Base-by-base conservation (phyloP, 2,888 invertebrate genomes). In the Biston stratarius region DNA sequence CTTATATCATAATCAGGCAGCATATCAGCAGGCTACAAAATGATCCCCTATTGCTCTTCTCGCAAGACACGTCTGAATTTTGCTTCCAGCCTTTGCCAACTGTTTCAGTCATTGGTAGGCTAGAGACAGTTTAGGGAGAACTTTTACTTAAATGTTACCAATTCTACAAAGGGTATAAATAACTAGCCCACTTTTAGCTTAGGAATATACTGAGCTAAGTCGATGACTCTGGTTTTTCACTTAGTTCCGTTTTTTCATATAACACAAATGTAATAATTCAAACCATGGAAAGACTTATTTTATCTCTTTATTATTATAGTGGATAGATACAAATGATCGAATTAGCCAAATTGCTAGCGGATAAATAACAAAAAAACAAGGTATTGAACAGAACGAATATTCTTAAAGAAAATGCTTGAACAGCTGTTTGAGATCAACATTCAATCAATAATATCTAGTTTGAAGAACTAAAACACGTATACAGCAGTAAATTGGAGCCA, bases 341-440 rank as follows among this genome's bases (percentile, higher is more conserved):
- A 55, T 61, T 58, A 24, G 12, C 24, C 15, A 48, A 45, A 55
- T 40, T 12, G 33, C 44, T n/a, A 51, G 45, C 44, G 34, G 57
- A 42, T 47, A 61, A 15, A 59, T 48, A 47, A 49, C 24, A 55
- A 45, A 33, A 10, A 52, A 52, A 63, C 56, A 61, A 64, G 74
- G 72, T 69, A 73, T 74, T 65, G 60, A 44, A 15, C 36, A 38
- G 47, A 63, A 51, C 8, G 62, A 60, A 56, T 42, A 68, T 56
- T 60, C 56, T 56, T 63, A 60, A 42, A 42, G 61, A 59, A 55
- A 63, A 52, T 49, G 24, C 49, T 59, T 44, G 51, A 63, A 60
- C 44, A 68, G 56, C 63, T 67, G 45, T 51, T 60, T 68, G 67
- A 68, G 67, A 68, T 68, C 67, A 68, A 64, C 55, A 52, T 66